These are phyloP conservation scores for Drepanosiphum platanoidis DNA, from an alignment of 2,888 invertebrate genomes.

Conservation along the genomic window DNA sequence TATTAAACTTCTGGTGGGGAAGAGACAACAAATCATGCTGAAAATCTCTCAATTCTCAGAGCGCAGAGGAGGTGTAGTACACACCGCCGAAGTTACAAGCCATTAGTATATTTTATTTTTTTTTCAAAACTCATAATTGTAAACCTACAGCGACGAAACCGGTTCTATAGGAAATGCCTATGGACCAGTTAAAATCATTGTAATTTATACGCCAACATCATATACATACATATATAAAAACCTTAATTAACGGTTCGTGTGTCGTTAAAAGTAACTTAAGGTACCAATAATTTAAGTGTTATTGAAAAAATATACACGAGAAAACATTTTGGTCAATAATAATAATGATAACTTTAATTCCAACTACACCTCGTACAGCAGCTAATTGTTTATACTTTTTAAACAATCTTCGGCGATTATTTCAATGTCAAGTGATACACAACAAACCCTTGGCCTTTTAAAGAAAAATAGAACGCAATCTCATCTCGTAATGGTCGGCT, in stretches of 20 bases:
- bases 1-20: neutral
- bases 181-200: conserved; percentile 43
- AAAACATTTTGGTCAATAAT: neutral
- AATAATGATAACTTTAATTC: no score
- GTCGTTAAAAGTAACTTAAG: conserved; percentile 29
- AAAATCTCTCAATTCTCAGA: conserved; percentile 31
- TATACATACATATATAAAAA: conserved; percentile 27
- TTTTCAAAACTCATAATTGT: conserved; percentile 30
- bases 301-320: neutral
- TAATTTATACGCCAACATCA: conserved; percentile 48
- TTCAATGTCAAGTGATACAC: no score
- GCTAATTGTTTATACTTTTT: neutral
- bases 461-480: no score
- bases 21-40: conserved; percentile 15
- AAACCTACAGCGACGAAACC: conserved; percentile 37
- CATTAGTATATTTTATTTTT: conserved; percentile 14
- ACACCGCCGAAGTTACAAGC: neutral
- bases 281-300: neutral
- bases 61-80: neutral
- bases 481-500: no score
- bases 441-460: no score
- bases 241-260: conserved; percentile 37
- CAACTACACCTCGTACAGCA: no score
- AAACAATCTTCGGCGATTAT: no score
- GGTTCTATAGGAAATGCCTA: conserved; percentile 41